Conservation (phyloP, 2,797 vertebrate species). For the Cirrhinus molitorella region DNA sequence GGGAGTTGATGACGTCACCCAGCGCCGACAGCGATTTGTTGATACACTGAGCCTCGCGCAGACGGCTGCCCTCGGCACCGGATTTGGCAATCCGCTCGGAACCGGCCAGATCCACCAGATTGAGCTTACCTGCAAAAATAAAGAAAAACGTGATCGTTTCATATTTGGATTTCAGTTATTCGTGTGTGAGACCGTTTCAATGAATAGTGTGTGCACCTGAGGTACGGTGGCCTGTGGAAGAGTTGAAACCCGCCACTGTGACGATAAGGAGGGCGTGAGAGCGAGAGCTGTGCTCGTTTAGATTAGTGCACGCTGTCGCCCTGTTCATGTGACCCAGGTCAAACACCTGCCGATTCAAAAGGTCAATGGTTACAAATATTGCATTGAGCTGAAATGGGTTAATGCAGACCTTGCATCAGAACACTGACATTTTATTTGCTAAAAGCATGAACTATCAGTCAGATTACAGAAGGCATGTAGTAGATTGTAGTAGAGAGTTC, state of each 20-base stretch:
- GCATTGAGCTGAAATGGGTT: not conserved
- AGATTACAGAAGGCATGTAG: no score
- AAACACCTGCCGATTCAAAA: conserved; percentile 81
- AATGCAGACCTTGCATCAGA: not conserved
- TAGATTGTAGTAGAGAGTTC: no score
- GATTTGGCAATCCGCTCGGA: conserved; percentile 94
- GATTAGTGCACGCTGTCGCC: conserved; percentile 91
- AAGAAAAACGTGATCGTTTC: not conserved
- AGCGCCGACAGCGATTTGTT: conserved; percentile 94
- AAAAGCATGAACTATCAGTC: no score
- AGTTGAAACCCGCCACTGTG: conserved; percentile 85
- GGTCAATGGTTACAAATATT: conserved; percentile 7
- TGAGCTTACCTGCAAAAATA: conserved; percentile 85
- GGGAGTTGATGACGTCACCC: conserved; percentile 92
- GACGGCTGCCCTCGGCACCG: conserved; percentile 90
- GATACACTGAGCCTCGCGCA: conserved; percentile 95
- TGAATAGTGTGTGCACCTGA: conserved; percentile 75
- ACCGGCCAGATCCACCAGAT: conserved; percentile 95
- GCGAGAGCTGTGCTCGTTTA: conserved; percentile 95
- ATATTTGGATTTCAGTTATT: not conserved
- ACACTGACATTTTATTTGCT: no score
- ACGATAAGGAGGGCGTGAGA: conserved; percentile 94
- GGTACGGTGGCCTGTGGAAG: conserved; percentile 87
- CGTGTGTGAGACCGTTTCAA: no score
- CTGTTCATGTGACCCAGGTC: conserved; percentile 90